These are phyloP conservation scores for Cistogaster globosa DNA, from an alignment of 2,888 invertebrate genomes.

Conservation along the genomic window DNA sequence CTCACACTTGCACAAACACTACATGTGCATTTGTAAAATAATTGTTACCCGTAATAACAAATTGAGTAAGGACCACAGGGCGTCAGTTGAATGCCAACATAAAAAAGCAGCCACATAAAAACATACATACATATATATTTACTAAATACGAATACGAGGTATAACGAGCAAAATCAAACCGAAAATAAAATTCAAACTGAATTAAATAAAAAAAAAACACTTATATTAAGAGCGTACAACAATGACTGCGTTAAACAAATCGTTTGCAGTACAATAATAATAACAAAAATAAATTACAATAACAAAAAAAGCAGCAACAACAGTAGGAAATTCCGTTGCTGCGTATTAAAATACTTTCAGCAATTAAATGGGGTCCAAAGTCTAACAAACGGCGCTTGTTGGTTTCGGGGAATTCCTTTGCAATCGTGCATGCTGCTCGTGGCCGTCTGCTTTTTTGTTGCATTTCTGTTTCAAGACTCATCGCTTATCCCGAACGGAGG, in stretches of 20 bases:
- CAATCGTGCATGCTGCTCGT: constrained; percentile 63
- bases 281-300: constrained; percentile 34
- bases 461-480: constrained; percentile 44
- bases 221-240: constrained; percentile 53
- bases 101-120: not conserved
- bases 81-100: constrained; percentile 65
- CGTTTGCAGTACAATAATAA: constrained; percentile 67
- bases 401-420: constrained; percentile 75
- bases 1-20: not conserved
- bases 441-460: constrained; percentile 53
- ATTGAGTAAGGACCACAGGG: constrained; percentile 72
- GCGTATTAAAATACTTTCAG: constrained; percentile 70
- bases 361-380: constrained; percentile 72
- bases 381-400: constrained; percentile 72
- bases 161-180: constrained; percentile 37
- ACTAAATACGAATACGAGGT: constrained; percentile 51
- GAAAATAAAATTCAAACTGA: constrained; percentile 27
- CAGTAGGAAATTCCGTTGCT: constrained; percentile 63
- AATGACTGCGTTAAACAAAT: constrained; percentile 53
- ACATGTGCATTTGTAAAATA: constrained; percentile 53
- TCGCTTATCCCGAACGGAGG: constrained; percentile 25
- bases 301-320: constrained; percentile 26
- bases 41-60: constrained; percentile 65
- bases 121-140: constrained; percentile 2
- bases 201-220: constrained; percentile 1